Percentiles rank a stretch among this genome's conserved stretches.
Evolutionary conservation across 2,113 vertebrate genomes (phyloP).

Genomic region (Rana temporaria): DNA sequence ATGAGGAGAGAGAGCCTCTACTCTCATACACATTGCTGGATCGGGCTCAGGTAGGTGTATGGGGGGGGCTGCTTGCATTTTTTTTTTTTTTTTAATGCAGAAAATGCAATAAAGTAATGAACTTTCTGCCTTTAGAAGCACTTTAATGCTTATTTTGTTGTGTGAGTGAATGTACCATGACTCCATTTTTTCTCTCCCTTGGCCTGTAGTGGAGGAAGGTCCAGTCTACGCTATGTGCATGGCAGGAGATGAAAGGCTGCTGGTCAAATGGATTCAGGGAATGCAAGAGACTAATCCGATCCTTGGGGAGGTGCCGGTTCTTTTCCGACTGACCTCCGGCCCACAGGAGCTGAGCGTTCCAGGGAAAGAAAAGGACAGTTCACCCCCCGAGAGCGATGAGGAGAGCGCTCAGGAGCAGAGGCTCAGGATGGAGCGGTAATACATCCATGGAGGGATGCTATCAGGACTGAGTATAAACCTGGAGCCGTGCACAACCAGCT

Average conservation of each 20-base stretch:
- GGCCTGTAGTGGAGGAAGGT: slow-evolving; percentile 83
- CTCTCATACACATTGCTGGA: too few relatives aligned
- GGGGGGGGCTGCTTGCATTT: too few relatives aligned
- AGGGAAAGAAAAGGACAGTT: not conserved
- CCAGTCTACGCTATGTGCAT: slow-evolving; percentile 87
- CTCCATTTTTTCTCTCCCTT: not conserved
- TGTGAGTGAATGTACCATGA: too few relatives aligned
- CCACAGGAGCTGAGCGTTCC: slow-evolving; percentile 64
- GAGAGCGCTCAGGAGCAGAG: slow-evolving; percentile 3
- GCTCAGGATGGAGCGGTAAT: slow-evolving; percentile 36
- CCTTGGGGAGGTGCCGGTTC: slow-evolving; percentile 76
- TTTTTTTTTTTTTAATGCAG: too few relatives aligned
- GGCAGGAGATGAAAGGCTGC: slow-evolving; percentile 77
- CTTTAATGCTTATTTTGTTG: too few relatives aligned
- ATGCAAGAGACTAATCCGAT: slow-evolving; percentile 84
- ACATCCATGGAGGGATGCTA: not conserved
- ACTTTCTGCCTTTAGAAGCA: too few relatives aligned
- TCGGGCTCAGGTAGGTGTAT: too few relatives aligned
- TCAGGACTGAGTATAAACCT: too few relatives aligned
- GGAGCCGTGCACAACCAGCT: too few relatives aligned
- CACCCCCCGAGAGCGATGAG: slow-evolving; percentile 64
- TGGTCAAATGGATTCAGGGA: slow-evolving; percentile 85
- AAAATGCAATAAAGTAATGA: too few relatives aligned
- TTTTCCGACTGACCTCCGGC: slow-evolving; percentile 78
- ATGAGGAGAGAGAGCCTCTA: too few relatives aligned